Percentiles rank a stretch among this genome's conserved stretches.
phyloP scores from a whole-genome alignment of 2,888 invertebrate genomes.

The Sarcophaga subvicina region DNA sequence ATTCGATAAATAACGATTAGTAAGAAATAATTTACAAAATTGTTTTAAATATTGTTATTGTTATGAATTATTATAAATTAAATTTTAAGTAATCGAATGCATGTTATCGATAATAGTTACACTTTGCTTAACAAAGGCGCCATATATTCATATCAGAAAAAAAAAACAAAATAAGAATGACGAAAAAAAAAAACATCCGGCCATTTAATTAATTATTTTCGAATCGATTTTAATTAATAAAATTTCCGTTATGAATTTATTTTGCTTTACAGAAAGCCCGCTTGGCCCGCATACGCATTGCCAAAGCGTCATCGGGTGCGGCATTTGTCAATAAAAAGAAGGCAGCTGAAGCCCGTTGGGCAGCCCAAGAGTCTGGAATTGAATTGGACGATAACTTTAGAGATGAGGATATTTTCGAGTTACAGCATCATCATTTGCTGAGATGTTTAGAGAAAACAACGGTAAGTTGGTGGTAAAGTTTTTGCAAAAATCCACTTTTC shows the following conservation, averaged over 20 bases:
- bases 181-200: not conserved
- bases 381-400: slow-evolving; percentile 94
- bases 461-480: slow-evolving; percentile 83
- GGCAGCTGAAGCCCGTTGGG: slow-evolving; percentile 96
- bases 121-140: too few relatives aligned
- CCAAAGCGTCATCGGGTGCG: slow-evolving; percentile 99
- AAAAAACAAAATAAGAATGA: not conserved
- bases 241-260: not conserved
- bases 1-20: too few relatives aligned
- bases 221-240: not conserved
- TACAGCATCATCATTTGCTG: slow-evolving; percentile 99
- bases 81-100: too few relatives aligned
- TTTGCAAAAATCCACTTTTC: not conserved
- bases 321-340: slow-evolving; percentile 99
- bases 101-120: too few relatives aligned
- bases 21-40: too few relatives aligned
- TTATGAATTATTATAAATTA: too few relatives aligned
- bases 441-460: slow-evolving; percentile 99
- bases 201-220: too few relatives aligned
- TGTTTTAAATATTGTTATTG: too few relatives aligned
- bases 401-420: slow-evolving; percentile 98
- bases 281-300: slow-evolving; percentile 98
- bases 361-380: slow-evolving; percentile 95
- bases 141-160: not conserved
- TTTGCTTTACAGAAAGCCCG: slow-evolving; percentile 93